These are phyloP conservation scores for Listronotus bonariensis DNA, from an alignment of 1,140 invertebrate species.

Conservation along the genomic window DNA sequence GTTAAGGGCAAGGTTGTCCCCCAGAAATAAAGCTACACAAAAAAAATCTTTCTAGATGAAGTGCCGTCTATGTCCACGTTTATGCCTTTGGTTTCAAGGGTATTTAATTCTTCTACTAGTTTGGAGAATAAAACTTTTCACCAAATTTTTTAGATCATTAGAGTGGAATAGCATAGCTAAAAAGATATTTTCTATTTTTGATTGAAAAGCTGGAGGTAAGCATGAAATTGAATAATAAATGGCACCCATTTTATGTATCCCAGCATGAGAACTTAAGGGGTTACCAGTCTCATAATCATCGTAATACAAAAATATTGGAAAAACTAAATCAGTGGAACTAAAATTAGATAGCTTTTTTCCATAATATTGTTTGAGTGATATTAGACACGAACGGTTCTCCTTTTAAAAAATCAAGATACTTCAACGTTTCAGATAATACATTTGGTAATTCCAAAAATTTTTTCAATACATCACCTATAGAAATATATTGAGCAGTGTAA, in stretches of 20 bases:
- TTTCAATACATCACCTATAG: too few relatives aligned
- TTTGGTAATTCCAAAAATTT: too few relatives aligned
- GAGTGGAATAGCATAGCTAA: conserved; percentile 4
- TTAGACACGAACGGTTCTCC: too few relatives aligned
- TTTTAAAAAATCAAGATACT: too few relatives aligned
- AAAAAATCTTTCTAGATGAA: neutral
- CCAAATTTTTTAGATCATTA: conserved; percentile 14
- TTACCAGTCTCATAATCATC: conserved; percentile 22
- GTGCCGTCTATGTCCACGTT: neutral
- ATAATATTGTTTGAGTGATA: too few relatives aligned
- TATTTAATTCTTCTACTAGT: conserved; percentile 10
- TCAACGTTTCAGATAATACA: too few relatives aligned
- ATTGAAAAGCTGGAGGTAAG: neutral
- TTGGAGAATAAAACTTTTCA: conserved; percentile 1
- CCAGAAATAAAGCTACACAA: conserved; percentile 3
- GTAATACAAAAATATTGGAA: too few relatives aligned
- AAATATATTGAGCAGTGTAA: too few relatives aligned
- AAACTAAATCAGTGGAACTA: too few relatives aligned
- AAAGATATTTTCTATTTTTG: conserved; percentile 23
- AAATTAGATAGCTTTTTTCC: too few relatives aligned
- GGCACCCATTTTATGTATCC: conserved; percentile 12
- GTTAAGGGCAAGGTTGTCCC: conserved; percentile 4
- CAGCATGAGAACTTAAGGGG: conserved; percentile 14
- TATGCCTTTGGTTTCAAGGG: conserved; percentile 1
- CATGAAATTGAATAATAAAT: conserved; percentile 12